These are phyloP conservation scores for Macroramphosus scolopax DNA, from an alignment of 2,797 vertebrate genomes.

Conservation along the genomic window DNA sequence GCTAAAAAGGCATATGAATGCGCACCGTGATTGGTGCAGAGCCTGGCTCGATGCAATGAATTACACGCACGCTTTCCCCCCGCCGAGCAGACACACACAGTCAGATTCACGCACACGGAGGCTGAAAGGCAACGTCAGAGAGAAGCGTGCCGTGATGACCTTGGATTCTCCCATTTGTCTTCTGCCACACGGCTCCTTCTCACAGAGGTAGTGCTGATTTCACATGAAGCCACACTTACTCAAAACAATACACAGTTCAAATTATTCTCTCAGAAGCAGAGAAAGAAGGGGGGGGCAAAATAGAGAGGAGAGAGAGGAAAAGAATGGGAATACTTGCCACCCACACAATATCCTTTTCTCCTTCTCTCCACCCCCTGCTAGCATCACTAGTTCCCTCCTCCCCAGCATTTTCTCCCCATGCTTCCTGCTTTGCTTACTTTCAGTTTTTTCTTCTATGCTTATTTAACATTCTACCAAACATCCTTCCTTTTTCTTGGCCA, in stretches of 20 bases:
- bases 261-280: constrained; percentile 39
- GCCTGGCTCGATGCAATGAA: constrained; percentile 51
- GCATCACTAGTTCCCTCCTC: constrained; percentile 37
- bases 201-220: constrained; percentile 47
- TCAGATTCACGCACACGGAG: constrained; percentile 25
- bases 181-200: constrained; percentile 55
- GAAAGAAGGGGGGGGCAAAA: constrained; percentile 9
- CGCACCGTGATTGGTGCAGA: constrained; percentile 71
- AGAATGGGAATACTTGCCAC: constrained; percentile 50
- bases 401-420: constrained; percentile 37
- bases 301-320: constrained; percentile 27
- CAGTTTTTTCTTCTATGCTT: constrained; percentile 16
- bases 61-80: constrained; percentile 35
- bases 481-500: constrained; percentile 7
- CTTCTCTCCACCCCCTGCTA: constrained; percentile 36
- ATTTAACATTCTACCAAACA: constrained; percentile 18
- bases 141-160: constrained; percentile 73
- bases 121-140: constrained; percentile 55
- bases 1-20: constrained; percentile 59
- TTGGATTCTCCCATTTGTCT: constrained; percentile 73
- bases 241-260: constrained; percentile 27
- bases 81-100: constrained; percentile 30
- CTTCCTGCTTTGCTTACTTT: constrained; percentile 23
- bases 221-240: constrained; percentile 32
- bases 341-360: constrained; percentile 44